Evolutionary conservation across 23 tunicate genomes (phyloP).

Genomic region (Styela clava): DNA sequence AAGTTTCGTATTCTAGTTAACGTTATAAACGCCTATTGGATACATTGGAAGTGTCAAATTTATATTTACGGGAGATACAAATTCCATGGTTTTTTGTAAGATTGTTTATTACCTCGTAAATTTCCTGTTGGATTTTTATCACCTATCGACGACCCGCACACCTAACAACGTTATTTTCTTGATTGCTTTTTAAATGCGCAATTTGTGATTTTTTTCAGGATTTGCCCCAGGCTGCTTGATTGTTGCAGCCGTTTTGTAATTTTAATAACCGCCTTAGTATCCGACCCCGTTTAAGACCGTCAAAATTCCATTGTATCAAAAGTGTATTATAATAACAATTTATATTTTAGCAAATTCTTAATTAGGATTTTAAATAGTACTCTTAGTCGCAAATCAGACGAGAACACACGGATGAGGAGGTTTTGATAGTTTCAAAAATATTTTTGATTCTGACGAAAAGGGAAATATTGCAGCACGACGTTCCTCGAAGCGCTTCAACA

Average conservation of each 20-base stretch:
- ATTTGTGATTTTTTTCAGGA: neutral
- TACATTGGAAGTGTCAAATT: neutral
- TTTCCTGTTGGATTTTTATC: neutral
- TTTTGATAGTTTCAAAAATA: too few species aligned
- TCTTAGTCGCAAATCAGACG: too few species aligned
- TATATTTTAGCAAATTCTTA: too few species aligned
- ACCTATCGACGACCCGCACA: neutral
- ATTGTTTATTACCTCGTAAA: neutral
- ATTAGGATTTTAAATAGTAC: too few species aligned
- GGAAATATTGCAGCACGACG: too few species aligned
- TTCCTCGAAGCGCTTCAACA: too few species aligned
- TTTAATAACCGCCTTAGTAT: neutral
- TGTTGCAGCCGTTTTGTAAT: neutral
- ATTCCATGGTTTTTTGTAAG: neutral
- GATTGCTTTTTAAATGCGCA: neutral
- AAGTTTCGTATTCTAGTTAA: too few species aligned
- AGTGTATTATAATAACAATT: too few species aligned
- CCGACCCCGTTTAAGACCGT: neutral
- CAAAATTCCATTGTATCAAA: neutral
- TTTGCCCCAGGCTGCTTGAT: neutral
- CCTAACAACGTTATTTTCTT: neutral
- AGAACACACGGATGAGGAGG: too few species aligned
- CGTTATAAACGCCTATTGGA: neutral
- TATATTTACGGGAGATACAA: neutral
- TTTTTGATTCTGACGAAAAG: too few species aligned